Conservation (phyloP, 2,888 invertebrate species). For the Netelia fuscicornis region DNA sequence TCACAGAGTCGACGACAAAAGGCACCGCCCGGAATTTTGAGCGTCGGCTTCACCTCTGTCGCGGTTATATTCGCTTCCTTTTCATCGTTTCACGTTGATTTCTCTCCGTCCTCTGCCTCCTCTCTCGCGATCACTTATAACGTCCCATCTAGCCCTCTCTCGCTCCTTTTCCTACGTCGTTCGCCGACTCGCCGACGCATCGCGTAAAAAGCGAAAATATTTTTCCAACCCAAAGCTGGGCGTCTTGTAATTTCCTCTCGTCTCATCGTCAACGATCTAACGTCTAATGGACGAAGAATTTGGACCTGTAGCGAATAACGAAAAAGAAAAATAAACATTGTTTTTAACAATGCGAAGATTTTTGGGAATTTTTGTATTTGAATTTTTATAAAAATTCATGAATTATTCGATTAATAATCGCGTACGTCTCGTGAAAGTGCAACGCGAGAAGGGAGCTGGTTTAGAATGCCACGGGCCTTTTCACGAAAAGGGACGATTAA, state of each 20-base stretch:
- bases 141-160: conserved; percentile 61
- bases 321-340: background rate
- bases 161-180: conserved; percentile 34
- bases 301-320: background rate
- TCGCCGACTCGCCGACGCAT: conserved; percentile 33
- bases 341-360: background rate
- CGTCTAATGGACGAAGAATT: background rate
- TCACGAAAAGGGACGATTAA: conserved; percentile 55
- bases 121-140: conserved; percentile 59
- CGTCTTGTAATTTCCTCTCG: conserved; percentile 52
- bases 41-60: conserved; percentile 80
- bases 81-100: conserved; percentile 67
- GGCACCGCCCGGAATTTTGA: conserved; percentile 84
- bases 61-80: conserved; percentile 65
- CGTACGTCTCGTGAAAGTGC: conserved; percentile 12
- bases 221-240: conserved; percentile 62
- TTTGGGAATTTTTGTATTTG: background rate
- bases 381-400: background rate
- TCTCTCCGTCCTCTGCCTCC: conserved; percentile 43
- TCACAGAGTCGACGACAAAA: conserved; percentile 77
- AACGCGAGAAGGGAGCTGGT: conserved; percentile 32
- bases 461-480: conserved; percentile 55
- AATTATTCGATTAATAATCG: background rate
- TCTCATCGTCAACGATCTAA: conserved; percentile 15
- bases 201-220: conserved; percentile 81